A percentile compares a stretch with the other conserved stretches of the same genome.
These are phyloP conservation scores for Characodon lateralis DNA, from an alignment of 2,797 vertebrate species.

Conservation along the genomic window DNA sequence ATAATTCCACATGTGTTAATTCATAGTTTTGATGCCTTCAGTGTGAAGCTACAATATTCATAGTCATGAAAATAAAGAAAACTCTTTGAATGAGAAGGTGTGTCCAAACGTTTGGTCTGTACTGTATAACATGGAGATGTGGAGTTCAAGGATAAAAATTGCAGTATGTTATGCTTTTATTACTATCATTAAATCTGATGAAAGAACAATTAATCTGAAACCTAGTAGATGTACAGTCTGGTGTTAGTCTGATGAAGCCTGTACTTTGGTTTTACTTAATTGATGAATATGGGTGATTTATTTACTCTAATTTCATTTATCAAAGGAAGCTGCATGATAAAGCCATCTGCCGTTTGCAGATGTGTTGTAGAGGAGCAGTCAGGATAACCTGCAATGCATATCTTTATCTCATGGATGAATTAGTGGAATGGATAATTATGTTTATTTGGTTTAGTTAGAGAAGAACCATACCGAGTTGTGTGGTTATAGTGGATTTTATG, in stretches of 20 bases:
- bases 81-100: no score
- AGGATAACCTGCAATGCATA: not conserved
- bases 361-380: not conserved
- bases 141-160: not conserved
- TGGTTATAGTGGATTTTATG: not conserved
- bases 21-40: no score
- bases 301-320: not conserved
- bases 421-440: not conserved
- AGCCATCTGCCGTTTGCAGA: conserved; percentile 2
- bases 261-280: not conserved
- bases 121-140: not conserved
- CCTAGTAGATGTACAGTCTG: not conserved
- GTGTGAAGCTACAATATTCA: no score
- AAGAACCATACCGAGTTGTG: not conserved
- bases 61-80: no score
- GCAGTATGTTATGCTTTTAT: not conserved
- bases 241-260: not conserved
- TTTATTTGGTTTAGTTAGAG: not conserved
- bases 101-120: no score
- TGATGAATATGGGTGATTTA: not conserved
- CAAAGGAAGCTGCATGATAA: not conserved
- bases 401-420: not conserved
- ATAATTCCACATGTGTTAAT: no score
- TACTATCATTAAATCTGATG: conserved; percentile 2
- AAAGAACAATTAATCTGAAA: conserved; percentile 9